Percentiles rank a stretch among this genome's conserved stretches.
phyloP scores from a whole-genome alignment of 2,888 invertebrate species.

The Erebia palarica region DNA sequence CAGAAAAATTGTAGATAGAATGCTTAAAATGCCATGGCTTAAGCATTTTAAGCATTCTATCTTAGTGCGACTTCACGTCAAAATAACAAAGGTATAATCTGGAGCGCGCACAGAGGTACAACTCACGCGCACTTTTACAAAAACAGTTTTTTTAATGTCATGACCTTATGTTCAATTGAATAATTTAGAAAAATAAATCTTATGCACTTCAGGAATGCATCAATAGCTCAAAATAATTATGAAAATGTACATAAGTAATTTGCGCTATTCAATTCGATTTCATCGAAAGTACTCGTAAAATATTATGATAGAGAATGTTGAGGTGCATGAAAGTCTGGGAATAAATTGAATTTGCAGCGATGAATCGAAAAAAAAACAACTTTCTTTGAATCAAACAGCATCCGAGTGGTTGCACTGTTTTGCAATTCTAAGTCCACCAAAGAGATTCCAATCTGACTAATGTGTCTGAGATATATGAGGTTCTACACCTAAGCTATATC shows the following conservation, averaged over 20 bases:
- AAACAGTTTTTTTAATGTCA: no score
- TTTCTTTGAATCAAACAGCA: conserved; percentile 69
- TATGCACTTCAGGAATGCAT: no score
- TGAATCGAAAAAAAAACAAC: conserved; percentile 36
- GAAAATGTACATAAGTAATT: conserved; percentile 10
- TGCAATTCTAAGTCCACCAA: conserved; percentile 76
- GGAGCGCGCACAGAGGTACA: no score
- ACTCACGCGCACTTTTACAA: no score
- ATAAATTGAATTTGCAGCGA: conserved; percentile 40
- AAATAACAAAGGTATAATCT: no score
- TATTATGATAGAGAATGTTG: conserved; percentile 19
- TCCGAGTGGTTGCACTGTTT: conserved; percentile 70
- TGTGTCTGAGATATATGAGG: conserved; percentile 59
- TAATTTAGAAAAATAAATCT: no score
- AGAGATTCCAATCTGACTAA: conserved; percentile 78
- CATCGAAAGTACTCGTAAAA: conserved; percentile 10
- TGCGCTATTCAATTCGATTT: conserved; percentile 32
- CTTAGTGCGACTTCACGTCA: no score
- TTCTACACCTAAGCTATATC: conserved; percentile 34
- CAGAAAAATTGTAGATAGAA: no score
- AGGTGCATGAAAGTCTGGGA: conserved; percentile 32
- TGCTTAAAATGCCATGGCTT: no score
- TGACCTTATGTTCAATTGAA: no score
- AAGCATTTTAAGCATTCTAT: no score
- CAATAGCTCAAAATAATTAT: no score